Conservation (phyloP, 2,797 vertebrate species). For the Crax fasciolata region DNA sequence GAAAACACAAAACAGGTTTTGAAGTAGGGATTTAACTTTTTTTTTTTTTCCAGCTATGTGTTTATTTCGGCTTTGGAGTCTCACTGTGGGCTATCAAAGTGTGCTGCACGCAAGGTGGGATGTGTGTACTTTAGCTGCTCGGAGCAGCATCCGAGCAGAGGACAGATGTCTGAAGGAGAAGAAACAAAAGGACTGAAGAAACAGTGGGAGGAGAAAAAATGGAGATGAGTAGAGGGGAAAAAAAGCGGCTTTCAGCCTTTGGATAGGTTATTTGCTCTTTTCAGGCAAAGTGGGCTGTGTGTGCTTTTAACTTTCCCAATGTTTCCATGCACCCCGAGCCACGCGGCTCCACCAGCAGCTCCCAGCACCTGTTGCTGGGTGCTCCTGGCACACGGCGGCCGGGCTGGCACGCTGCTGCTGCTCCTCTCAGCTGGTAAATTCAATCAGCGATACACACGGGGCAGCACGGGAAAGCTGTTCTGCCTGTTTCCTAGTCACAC, state of each 20-base stretch:
- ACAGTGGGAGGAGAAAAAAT: background rate
- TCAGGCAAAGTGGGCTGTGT: slow-evolving; percentile 9
- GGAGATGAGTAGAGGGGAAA: background rate
- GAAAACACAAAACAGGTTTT: slow-evolving; percentile 68
- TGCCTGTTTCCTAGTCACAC: background rate
- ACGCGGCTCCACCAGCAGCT: background rate
- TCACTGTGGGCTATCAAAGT: slow-evolving; percentile 54
- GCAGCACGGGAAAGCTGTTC: background rate
- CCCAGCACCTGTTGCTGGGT: slow-evolving; percentile 30
- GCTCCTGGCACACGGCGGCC: background rate
- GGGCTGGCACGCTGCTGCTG: background rate
- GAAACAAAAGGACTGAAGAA: slow-evolving; percentile 69
- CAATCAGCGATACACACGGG: background rate
- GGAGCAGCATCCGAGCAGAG: slow-evolving; percentile 34
- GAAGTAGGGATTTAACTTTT: slow-evolving; percentile 61
- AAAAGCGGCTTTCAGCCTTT: slow-evolving; percentile 23
- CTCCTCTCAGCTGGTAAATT: background rate
- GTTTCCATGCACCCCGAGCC: background rate
- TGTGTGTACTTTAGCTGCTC: slow-evolving; percentile 27
- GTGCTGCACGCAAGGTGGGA: background rate
- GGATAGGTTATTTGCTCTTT: slow-evolving; percentile 45
- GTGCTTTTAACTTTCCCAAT: slow-evolving; percentile 16
- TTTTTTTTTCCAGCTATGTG: background rate
- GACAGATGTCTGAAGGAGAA: slow-evolving; percentile 57
- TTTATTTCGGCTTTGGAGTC: slow-evolving; percentile 61